Base-by-base conservation (phyloP, 2,888 invertebrate species). In the Heliconius cydno region DNA sequence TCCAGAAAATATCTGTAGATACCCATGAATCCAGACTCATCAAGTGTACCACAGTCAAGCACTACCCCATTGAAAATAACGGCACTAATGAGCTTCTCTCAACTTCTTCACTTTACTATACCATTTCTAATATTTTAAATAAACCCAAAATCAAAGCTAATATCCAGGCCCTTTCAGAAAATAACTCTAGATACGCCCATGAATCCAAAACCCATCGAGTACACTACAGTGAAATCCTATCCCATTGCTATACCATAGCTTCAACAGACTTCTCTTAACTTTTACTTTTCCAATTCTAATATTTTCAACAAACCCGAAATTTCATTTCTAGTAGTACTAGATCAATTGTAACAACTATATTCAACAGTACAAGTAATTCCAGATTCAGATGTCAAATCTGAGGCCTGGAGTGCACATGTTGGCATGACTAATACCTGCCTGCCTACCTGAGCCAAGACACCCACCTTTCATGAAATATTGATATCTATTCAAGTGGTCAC, bases 381-480 rank as follows among this genome's bases (percentile, higher is more conserved):
- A 81, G 81, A 79, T 70, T 60, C 70, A 77, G 65, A 66, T 68
- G 68, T 79, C 74, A 81, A 79, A 70, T 75, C 57, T 78, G 60
- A 57, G 38, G 74, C 57, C 70, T 74, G 79, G 66, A 25, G 67
- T 78, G 76, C 77, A 79, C 74, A 80, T 81, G 79, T 79, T 76
- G 76, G 66, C 74, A 82, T 84, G 84, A 87, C 85, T 86, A 86
- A 88, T 86, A 80, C 77, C 46, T 19, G 19, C 15, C 5, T 46
- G 19, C 76, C 73, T 84, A 85, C 84, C 84, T 85, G 85, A 85
- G 88, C 88, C 88, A 87, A 88, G 79, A 83, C 77, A 79, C 80
- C 81, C 83, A 84, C 80, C 84, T 85, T 82, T 84, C 78, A 76
- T 80, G 73, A 80, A 79, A 79, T 80, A 72, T 67, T 80, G 68